These are phyloP conservation scores for Lophochroa leadbeateri DNA, from an alignment of 2,113 vertebrate genomes.

Conservation along the genomic window DNA sequence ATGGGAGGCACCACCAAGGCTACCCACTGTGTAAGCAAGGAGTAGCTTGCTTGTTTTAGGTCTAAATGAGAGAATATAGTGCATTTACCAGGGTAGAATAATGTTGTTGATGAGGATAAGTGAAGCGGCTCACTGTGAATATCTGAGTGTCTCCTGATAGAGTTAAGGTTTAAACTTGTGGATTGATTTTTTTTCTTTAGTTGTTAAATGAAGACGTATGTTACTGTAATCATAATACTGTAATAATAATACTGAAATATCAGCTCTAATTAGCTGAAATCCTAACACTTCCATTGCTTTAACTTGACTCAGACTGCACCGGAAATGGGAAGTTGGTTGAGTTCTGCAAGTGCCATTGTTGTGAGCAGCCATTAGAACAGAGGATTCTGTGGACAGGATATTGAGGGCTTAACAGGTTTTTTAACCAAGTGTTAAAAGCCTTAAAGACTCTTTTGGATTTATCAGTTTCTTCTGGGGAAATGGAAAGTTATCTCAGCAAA, in stretches of 20 bases:
- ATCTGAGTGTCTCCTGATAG: not conserved
- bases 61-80: not conserved
- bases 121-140: not conserved
- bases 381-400: no score
- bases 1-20: not conserved
- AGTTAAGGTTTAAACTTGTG: not conserved
- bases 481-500: not conserved
- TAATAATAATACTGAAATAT: not conserved
- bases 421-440: not conserved
- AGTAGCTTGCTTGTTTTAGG: not conserved
- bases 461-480: not conserved
- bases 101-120: not conserved
- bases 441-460: not conserved
- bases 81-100: not conserved
- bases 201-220: not conserved
- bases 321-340: not conserved
- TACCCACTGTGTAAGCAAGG: not conserved
- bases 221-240: not conserved
- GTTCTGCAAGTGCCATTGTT: fast-evolving
- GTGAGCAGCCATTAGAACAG: not conserved
- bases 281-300: not conserved
- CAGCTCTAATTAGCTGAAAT: not conserved
- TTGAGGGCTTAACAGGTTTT: not conserved
- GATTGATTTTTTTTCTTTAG: not conserved
- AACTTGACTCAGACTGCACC: not conserved